These are phyloP conservation scores for Clarias platycephalus DNA, from an alignment of 2,797 vertebrate species.

Conservation along the genomic window DNA sequence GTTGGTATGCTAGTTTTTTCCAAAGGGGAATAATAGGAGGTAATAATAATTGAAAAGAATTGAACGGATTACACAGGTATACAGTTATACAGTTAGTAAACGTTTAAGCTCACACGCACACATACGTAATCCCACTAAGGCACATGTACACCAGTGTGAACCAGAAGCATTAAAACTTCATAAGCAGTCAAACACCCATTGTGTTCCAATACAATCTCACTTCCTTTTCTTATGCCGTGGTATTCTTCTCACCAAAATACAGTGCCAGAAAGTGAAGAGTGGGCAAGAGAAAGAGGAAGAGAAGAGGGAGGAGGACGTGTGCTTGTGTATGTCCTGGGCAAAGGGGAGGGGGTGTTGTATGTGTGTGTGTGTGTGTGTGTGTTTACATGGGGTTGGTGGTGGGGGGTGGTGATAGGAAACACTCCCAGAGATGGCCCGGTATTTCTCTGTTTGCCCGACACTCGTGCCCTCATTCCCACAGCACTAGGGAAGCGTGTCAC, in stretches of 20 bases:
- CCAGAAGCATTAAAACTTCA: constrained; percentile 30
- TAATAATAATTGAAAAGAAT: background rate
- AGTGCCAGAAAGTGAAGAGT: constrained; percentile 59
- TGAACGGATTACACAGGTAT: background rate
- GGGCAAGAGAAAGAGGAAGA: constrained; percentile 55
- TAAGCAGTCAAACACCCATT: constrained; percentile 78
- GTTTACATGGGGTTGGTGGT: background rate
- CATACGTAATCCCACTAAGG: background rate
- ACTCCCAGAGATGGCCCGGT: constrained; percentile 52
- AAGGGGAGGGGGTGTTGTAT: constrained; percentile 52
- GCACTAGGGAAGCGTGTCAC: constrained; percentile 22
- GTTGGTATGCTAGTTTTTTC: background rate
- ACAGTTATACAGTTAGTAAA: background rate
- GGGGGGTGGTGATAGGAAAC: constrained; percentile 34
- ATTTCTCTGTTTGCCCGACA: constrained; percentile 46
- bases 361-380: background rate
- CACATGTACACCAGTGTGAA: background rate
- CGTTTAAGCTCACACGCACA: constrained; percentile 18
- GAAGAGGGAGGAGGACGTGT: constrained; percentile 54
- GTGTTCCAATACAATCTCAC: constrained; percentile 96
- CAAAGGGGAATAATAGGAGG: background rate
- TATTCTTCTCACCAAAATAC: constrained; percentile 87
- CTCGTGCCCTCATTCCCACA: constrained; percentile 43
- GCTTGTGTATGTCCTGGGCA: constrained; percentile 29
- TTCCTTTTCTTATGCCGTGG: constrained; percentile 83